Conservation (phyloP, 2,113 vertebrate genomes). For the Emydocephalus ijimae region DNA sequence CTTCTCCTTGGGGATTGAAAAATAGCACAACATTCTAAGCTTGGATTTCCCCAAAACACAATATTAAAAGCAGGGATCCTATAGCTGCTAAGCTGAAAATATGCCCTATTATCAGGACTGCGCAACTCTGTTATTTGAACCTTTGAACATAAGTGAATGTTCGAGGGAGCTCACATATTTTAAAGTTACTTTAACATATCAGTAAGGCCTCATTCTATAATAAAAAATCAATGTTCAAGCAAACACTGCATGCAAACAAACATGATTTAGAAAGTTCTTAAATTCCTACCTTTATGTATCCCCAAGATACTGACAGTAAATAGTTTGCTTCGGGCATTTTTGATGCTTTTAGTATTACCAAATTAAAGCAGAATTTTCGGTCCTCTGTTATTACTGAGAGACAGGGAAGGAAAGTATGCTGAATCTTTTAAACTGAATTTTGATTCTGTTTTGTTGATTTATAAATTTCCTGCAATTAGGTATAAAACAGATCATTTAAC, state of each 20-base stretch:
- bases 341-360: constrained; percentile 47
- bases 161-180: constrained; percentile 8
- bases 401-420: constrained; percentile 7
- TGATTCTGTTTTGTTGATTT: constrained; percentile 44
- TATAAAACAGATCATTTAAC: constrained; percentile 56
- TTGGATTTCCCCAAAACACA: fast-evolving
- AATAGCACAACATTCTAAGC: background rate
- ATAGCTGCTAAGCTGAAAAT: background rate
- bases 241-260: background rate
- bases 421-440: constrained; percentile 20
- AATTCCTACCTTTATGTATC: constrained; percentile 96
- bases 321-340: constrained; percentile 97
- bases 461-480: constrained; percentile 59
- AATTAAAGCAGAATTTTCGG: constrained; percentile 49
- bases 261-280: background rate
- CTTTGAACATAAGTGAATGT: background rate
- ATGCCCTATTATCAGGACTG: background rate
- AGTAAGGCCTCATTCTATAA: constrained; percentile 20
- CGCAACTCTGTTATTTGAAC: background rate
- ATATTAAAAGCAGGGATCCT: background rate
- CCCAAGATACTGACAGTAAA: constrained; percentile 95
- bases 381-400: constrained; percentile 32
- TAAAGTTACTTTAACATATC: constrained; percentile 12
- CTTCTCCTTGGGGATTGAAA: background rate
- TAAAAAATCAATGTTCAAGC: constrained; percentile 11